phyloP scores from a whole-genome alignment of 2,113 vertebrate genomes.

The Cephalopholis sonnerati region DNA sequence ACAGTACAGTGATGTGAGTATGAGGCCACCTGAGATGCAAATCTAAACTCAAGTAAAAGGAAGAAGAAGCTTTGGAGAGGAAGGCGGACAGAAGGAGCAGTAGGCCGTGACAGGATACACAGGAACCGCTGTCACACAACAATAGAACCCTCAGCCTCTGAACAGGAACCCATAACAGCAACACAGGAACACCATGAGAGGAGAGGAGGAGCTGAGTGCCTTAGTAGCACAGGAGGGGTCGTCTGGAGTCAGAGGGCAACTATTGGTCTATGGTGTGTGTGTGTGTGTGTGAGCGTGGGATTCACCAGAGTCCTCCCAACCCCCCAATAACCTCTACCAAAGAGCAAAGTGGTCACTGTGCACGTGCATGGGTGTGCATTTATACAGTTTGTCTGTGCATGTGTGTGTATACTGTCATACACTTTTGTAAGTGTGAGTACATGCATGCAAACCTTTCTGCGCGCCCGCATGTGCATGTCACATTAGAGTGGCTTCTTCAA shows the following conservation, averaged over 20 bases:
- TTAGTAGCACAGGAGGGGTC: slow-evolving; percentile 58
- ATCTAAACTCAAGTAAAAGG: slow-evolving; percentile 35
- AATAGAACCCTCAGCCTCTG: slow-evolving; percentile 70
- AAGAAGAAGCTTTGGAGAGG: slow-evolving; percentile 34
- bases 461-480: slow-evolving; percentile 60
- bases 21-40: slow-evolving; percentile 53
- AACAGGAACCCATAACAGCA: slow-evolving; percentile 83
- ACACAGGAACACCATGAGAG: slow-evolving; percentile 76
- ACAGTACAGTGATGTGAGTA: slow-evolving; percentile 48
- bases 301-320: slow-evolving; percentile 44
- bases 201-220: slow-evolving; percentile 64
- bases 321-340: slow-evolving; percentile 52
- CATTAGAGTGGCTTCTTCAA: slow-evolving; percentile 85
- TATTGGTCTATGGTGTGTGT: slow-evolving; percentile 47
- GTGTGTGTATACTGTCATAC: slow-evolving; percentile 14
- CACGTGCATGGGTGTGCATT: slow-evolving; percentile 19
- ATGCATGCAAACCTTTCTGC: slow-evolving; percentile 42
- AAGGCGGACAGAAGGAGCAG: slow-evolving; percentile 61
- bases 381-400: slow-evolving; percentile 2
- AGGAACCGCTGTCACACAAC: slow-evolving; percentile 76
- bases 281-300: slow-evolving; percentile 38
- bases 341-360: slow-evolving; percentile 41
- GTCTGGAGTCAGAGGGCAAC: slow-evolving; percentile 69
- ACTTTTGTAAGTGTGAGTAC: slow-evolving; percentile 15
- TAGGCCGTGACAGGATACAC: slow-evolving; percentile 69